Base-by-base conservation (phyloP, 2,113 vertebrate species). In the Ardeotis arabs region DNA sequence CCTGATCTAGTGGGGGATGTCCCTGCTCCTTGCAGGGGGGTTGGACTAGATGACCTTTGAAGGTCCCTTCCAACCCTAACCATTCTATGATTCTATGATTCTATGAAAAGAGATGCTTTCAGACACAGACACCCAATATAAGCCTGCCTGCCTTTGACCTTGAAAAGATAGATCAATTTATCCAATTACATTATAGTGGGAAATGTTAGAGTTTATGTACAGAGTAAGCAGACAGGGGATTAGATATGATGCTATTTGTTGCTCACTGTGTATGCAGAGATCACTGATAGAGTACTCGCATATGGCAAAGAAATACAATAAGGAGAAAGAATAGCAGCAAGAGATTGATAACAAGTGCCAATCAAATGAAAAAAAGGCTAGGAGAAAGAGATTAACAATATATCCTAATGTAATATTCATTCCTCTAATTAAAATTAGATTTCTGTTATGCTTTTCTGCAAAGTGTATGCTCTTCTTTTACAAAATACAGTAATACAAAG, bases 161-260 rank as follows among this genome's bases (percentile, higher is more conserved):
- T 92, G 80, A 90, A 93, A 93, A 68, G 66, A 72, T 20, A 53
- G 79, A 94, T 94, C 68, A 92, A 84, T 93, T 75, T 41, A 89
- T 79, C 84, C 81, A 94, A 92, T 93, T 93, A 89, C 39, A 62
- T 49, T 73, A 60, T 7, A 69, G 77, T 39, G 28, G 75, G 82
- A 84, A 89, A 95, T 79, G 69, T 66, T 90, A 86, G 63, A 70
- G 29, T 93, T 96, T 90, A 73, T 23, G 84, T 64, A 91, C 49
- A 85, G 69, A 87, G 84, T 45, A 89, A 93, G 81, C 84, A 89
- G 93, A 80, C 55, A 79, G 63, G 50, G 81, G 87, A 96, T 91
- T 95, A 95, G 82, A 69, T 85, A 93, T 33, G 74, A 89, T 70
- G 82, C 74, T 80, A 47, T 90, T 97, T 94, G 89, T 90, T 94